Base-by-base conservation (phyloP, 2,797 vertebrate species). In the Gastrophryne carolinensis region DNA sequence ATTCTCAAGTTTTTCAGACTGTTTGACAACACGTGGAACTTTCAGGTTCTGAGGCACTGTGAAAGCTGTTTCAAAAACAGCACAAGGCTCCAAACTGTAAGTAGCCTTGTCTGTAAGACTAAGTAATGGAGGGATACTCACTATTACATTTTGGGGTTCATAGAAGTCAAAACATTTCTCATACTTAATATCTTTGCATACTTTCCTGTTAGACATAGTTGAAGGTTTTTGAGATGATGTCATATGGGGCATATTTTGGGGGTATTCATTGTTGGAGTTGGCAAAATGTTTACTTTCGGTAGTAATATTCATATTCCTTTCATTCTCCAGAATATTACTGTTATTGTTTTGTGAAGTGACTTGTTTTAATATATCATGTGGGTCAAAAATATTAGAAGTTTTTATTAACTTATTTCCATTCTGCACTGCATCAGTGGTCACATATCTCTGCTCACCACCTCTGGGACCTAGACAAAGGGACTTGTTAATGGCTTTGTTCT, bases 91-190 rank as follows among this genome's bases (percentile, higher is more conserved):
- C 12, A 1, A 52, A n/a, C 12, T 52, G 23, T 13, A 52, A 23
- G 34, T 60, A 9, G n/a, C 68, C 39, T 35, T 19, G 1, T 12
- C 34, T 41, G 17, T 32, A n/a, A 66, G 24, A 56, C n/a, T 35
- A 61, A 1, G 75, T 9, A 80, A 73, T 0, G 66, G 60, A 2
- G 73, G 67, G 15, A 81, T 74, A 3, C 29, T 57, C 74, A 68
- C 80, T 1, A 35, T 8, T 2, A 5, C 53, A 47, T 82, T 80
- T 56, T 84, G 52, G 39, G 82, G 77, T 5, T 7, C 34, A 69
- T 69, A 57, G 37, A 29, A 44, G 12, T 69, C 52, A 69, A 34
- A 41, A 0, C 5, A 19, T 10, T 13, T 44, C 26, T 6, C 52
- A 21, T 29, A 56, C 9, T 23, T 69, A 11, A 17, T 10, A 21